Percentiles rank a stretch among this genome's conserved stretches.
Conservation (phyloP, 2,888 invertebrate species). For the Eristalis tenax region DNA sequence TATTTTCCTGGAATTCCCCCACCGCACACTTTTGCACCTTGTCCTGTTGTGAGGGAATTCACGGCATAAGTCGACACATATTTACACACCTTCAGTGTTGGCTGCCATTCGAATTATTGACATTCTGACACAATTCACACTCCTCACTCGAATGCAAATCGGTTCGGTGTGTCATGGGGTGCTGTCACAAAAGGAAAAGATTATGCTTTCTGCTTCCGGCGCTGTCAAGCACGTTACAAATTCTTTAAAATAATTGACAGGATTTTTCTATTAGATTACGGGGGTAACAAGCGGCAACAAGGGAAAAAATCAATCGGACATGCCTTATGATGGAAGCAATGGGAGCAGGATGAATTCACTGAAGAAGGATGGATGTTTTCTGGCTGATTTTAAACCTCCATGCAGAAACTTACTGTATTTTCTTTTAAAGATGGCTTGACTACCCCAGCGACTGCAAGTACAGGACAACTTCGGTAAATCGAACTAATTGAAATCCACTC, state of each 20-base stretch:
- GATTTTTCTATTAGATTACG: background rate
- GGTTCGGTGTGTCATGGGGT: background rate
- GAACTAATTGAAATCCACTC: too few species aligned
- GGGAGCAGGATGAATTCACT: background rate
- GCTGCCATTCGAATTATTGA: conserved; percentile 34
- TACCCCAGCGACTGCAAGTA: too few species aligned
- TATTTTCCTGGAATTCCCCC: background rate
- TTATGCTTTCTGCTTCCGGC: background rate
- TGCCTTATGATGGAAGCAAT: background rate
- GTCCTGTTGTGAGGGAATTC: background rate
- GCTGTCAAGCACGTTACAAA: background rate
- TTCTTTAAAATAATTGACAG: conserved; percentile 37
- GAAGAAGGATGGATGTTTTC: background rate
- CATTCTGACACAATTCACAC: conserved; percentile 34
- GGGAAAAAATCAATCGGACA: background rate
- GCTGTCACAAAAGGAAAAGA: background rate
- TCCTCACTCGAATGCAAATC: background rate
- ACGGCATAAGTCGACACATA: background rate
- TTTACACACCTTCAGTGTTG: conserved; percentile 5
- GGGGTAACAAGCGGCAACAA: background rate
- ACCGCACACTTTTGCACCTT: background rate
- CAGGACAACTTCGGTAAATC: too few species aligned
- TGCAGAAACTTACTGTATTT: too few species aligned
- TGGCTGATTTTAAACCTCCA: too few species aligned
- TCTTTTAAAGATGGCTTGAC: too few species aligned